Conservation (phyloP, 2,888 invertebrate species). For the Dryococelus australis region DNA sequence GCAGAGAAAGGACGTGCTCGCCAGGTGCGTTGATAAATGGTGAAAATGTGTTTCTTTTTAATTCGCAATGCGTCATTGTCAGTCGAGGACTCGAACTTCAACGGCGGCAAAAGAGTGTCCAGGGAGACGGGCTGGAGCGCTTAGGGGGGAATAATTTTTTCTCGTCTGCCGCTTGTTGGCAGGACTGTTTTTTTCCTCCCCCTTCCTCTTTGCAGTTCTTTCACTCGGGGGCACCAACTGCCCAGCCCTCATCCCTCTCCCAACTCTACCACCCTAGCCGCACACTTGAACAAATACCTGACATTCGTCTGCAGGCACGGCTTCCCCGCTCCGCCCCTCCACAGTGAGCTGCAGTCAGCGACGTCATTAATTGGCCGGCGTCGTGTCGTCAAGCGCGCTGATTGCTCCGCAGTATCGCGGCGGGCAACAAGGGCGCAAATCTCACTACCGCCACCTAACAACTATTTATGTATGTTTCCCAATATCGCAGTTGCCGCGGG, state of each 20-base stretch:
- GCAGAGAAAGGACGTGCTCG: background rate
- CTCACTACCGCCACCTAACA: too few relatives aligned
- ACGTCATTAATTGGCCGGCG: background rate
- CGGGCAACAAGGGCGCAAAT: too few relatives aligned
- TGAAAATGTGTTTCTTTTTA: slow-evolving; percentile 16
- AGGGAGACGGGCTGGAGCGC: background rate
- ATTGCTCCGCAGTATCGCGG: background rate
- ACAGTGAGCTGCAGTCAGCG: background rate
- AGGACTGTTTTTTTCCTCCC: background rate
- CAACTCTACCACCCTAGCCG: too few relatives aligned
- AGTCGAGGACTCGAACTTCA: background rate
- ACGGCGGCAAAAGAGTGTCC: background rate
- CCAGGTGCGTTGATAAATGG: background rate
- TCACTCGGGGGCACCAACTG: background rate
- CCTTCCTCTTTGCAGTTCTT: background rate
- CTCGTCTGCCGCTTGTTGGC: slow-evolving; percentile 1
- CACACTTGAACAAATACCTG: background rate
- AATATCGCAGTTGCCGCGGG: too few relatives aligned
- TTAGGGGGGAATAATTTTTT: background rate
- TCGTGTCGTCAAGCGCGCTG: background rate
- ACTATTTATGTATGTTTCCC: too few relatives aligned
- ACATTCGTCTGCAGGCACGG: background rate
- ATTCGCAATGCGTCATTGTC: slow-evolving; percentile 5
- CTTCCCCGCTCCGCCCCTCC: too few relatives aligned
- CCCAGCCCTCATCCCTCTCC: background rate